These are phyloP conservation scores for Callyntrura guangdongensis DNA, from an alignment of 2,888 invertebrate species.

Conservation along the genomic window DNA sequence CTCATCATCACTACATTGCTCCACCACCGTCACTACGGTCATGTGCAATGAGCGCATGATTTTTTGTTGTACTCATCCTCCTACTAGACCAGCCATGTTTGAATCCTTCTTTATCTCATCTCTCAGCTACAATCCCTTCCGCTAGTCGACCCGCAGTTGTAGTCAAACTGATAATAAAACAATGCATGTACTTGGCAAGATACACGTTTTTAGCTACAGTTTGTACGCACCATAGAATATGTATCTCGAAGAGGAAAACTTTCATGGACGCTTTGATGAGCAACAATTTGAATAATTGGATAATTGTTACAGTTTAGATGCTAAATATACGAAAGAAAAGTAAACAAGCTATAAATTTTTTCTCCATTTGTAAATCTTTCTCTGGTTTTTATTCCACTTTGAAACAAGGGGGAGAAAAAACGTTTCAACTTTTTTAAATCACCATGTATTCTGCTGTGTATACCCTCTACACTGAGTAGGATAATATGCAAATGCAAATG, in stretches of 20 bases:
- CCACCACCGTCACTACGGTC: background rate
- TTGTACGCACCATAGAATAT: background rate
- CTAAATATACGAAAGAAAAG: background rate
- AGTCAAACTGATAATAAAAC: background rate
- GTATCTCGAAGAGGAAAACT: constrained; percentile 1
- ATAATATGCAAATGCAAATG: constrained; percentile 63
- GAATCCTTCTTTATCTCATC: background rate
- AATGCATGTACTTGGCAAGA: background rate
- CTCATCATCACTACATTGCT: constrained; percentile 11
- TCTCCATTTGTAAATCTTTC: background rate
- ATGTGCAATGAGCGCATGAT: constrained; percentile 8
- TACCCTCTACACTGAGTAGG: background rate
- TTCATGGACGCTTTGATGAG: constrained; percentile 70
- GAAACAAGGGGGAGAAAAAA: too few relatives aligned
- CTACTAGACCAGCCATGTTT: constrained; percentile 52
- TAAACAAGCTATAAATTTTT: too few relatives aligned
- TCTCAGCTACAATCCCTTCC: background rate
- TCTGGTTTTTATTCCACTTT: constrained; percentile 19
- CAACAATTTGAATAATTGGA: constrained; percentile 83
- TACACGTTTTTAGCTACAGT: background rate
- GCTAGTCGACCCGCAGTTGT: background rate
- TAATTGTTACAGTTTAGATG: constrained; percentile 74
- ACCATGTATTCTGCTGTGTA: background rate
- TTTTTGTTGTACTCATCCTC: background rate
- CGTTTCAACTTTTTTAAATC: background rate